These are phyloP conservation scores for Poecilus cupreus DNA, from an alignment of 2,888 invertebrate genomes.

Conservation along the genomic window DNA sequence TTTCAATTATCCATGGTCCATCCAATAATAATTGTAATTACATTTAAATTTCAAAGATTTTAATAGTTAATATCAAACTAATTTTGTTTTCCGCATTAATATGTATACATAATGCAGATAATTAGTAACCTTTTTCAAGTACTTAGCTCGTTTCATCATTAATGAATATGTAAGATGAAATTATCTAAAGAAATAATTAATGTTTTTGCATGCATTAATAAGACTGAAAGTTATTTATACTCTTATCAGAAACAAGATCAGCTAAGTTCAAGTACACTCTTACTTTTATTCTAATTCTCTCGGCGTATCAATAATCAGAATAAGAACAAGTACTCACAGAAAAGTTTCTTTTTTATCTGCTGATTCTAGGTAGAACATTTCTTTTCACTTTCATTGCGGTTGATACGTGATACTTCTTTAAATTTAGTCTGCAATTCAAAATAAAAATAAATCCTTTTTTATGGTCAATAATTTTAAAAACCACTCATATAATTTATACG, in stretches of 20 bases:
- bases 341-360: background rate
- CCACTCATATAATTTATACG: background rate
- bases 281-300: conserved; percentile 9
- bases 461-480: background rate
- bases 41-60: too few relatives aligned
- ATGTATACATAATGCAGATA: background rate
- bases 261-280: conserved; percentile 20
- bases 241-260: background rate
- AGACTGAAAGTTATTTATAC: conserved; percentile 3
- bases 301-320: background rate
- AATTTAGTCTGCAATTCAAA: background rate
- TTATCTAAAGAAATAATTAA: too few relatives aligned
- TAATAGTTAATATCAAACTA: too few relatives aligned
- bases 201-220: background rate
- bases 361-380: background rate
- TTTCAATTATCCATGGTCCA: too few relatives aligned
- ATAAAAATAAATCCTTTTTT: background rate
- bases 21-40: too few relatives aligned
- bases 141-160: too few relatives aligned
- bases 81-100: too few relatives aligned
- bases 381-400: conserved; percentile 1
- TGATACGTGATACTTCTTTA: background rate
- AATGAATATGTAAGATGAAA: too few relatives aligned
- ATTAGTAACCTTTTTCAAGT: background rate
- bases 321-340: background rate